Percentiles rank a stretch among this genome's conserved stretches.
These are phyloP conservation scores for Cladopsammia gracilis DNA, from an alignment of 64 coral and sea anemone species.

Conservation along the genomic window DNA sequence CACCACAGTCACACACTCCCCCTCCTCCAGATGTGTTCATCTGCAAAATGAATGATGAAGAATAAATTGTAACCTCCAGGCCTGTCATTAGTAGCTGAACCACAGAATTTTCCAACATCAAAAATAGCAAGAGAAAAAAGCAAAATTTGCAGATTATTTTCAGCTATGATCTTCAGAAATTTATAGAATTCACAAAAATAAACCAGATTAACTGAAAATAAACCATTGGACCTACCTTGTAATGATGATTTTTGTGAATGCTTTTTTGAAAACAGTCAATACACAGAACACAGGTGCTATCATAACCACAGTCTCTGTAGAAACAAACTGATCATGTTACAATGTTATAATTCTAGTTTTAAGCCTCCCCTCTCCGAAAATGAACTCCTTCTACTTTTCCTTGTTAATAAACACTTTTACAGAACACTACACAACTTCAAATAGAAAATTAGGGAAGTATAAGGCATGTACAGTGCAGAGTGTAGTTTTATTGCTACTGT, in stretches of 20 bases:
- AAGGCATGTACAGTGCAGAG: no score
- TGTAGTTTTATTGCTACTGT: no score
- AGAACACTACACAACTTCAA: no score
- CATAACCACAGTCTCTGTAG: slow-evolving; percentile 90
- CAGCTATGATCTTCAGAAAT: no score
- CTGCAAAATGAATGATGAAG: slow-evolving; percentile 17
- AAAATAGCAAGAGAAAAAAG: no score
- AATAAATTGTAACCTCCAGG: not conserved
- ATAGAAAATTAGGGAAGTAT: no score
- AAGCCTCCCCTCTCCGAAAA: not conserved
- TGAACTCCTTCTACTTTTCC: not conserved
- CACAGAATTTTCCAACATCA: no score
- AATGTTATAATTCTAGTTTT: not conserved
- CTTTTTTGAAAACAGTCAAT: slow-evolving; percentile 99
- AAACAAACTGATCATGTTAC: not conserved
- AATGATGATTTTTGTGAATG: slow-evolving; percentile 95
- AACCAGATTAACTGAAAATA: no score
- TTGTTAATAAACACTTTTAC: no score
- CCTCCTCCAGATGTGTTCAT: slow-evolving; percentile 95
- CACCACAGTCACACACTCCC: slow-evolving; percentile 99
- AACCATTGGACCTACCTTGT: slow-evolving; percentile 56
- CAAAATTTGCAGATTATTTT: no score
- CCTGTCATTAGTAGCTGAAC: no score
- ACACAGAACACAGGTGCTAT: slow-evolving; percentile 94
- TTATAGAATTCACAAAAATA: no score